Evolutionary conservation across 2,888 invertebrate species (phyloP).

Genomic region (Chrysotoxum bicinctum): DNA sequence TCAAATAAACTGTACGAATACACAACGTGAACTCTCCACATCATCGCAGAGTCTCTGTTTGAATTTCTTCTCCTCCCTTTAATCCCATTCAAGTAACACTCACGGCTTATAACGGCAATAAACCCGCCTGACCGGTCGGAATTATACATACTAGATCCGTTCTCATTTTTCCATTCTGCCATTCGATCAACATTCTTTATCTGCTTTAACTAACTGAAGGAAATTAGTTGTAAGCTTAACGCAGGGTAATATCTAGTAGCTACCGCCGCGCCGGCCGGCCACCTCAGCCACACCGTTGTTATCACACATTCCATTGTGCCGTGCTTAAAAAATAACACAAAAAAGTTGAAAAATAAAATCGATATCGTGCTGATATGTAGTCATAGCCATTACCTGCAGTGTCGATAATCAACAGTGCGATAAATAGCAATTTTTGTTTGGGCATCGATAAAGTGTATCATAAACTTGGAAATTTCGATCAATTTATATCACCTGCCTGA

Average conservation of each 20-base stretch:
- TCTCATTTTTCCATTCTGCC: constrained; percentile 51
- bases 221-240: constrained; percentile 45
- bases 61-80: constrained; percentile 33
- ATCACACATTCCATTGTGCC: constrained; percentile 16
- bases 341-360: constrained; percentile 22
- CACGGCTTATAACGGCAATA: constrained; percentile 53
- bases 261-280: constrained; percentile 1
- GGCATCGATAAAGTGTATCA: constrained; percentile 49
- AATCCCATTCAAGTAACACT: constrained; percentile 41
- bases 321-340: not conserved
- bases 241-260: constrained; percentile 29
- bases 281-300: constrained; percentile 10
- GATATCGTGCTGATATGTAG: constrained; percentile 48
- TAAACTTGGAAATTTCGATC: constrained; percentile 47
- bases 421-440: constrained; percentile 34
- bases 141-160: constrained; percentile 62
- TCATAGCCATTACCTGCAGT: constrained; percentile 3
- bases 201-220: constrained; percentile 44
- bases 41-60: constrained; percentile 14
- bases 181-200: constrained; percentile 30
- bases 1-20: constrained; percentile 69
- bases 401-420: constrained; percentile 46
- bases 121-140: constrained; percentile 70
- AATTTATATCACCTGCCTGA: constrained; percentile 51
- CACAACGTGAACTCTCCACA: constrained; percentile 28